phyloP scores from a whole-genome alignment of 2,113 vertebrate genomes.

The Oxygymnocypris stewartii region DNA sequence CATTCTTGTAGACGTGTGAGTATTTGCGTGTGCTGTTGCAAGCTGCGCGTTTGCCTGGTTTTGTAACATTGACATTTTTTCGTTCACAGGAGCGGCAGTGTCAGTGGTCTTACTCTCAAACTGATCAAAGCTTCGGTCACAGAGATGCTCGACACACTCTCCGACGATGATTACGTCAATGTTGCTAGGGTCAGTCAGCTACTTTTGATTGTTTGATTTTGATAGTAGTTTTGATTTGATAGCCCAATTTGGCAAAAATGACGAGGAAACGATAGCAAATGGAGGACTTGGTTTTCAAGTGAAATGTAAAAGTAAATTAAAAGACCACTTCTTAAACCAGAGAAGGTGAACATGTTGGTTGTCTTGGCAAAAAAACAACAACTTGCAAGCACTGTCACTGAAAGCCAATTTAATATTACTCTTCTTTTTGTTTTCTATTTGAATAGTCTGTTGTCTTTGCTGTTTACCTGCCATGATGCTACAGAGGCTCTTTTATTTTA shows the following conservation, averaged over 20 bases:
- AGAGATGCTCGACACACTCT: constrained; percentile 97
- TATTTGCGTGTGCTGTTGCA: constrained; percentile 51
- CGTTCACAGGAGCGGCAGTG: constrained; percentile 88
- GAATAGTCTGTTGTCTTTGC: too few relatives aligned
- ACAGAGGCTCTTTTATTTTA: too few relatives aligned
- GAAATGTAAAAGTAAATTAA: too few relatives aligned
- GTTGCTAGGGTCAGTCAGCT: constrained; percentile 72
- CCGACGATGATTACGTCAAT: constrained; percentile 82
- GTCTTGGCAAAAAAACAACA: too few relatives aligned
- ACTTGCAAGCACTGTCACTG: too few relatives aligned
- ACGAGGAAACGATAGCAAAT: not conserved
- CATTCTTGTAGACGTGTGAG: constrained; percentile 98
- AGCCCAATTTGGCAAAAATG: not conserved
- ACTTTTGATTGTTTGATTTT: not conserved
- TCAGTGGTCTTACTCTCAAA: constrained; percentile 95
- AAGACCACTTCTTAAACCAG: too few relatives aligned
- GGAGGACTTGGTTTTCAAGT: too few relatives aligned
- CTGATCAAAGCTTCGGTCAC: constrained; percentile 97
- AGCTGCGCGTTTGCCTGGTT: not conserved
- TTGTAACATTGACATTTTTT: not conserved
- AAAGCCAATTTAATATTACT: too few relatives aligned
- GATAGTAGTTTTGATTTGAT: not conserved
- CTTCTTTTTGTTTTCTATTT: too few relatives aligned
- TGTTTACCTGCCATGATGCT: too few relatives aligned
- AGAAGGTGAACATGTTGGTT: too few relatives aligned